Conservation (phyloP, 1,140 invertebrate genomes). For the Mycetomoellerius zeteki region DNA sequence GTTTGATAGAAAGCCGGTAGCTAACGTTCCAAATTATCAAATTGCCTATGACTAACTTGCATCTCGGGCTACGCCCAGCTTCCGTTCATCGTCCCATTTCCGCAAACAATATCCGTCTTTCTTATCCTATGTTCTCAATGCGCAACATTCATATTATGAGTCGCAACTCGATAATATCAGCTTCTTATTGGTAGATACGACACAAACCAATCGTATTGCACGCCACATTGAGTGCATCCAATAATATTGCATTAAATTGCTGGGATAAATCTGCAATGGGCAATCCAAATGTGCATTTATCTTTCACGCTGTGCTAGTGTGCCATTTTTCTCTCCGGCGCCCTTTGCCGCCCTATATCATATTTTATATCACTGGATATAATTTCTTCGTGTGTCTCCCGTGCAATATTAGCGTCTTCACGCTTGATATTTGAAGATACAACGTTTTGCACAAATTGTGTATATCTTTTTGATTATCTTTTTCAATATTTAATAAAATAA, state of each 20-base stretch:
- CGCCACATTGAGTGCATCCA: conserved; percentile 24
- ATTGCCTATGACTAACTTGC: conserved; percentile 27
- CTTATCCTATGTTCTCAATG: background rate
- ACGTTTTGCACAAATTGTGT: background rate
- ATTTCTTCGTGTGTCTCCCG: conserved; percentile 2
- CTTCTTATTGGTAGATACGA: background rate
- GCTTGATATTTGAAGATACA: background rate
- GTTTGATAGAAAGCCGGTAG: background rate
- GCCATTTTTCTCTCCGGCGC: conserved; percentile 32
- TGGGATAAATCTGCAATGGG: conserved; percentile 20
- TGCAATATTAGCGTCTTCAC: background rate
- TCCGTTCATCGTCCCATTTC: background rate
- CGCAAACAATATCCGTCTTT: conserved; percentile 16
- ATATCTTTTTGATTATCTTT: background rate
- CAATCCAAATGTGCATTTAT: conserved; percentile 53
- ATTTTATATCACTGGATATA: conserved; percentile 42
- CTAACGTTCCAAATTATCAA: conserved; percentile 24
- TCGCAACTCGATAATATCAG: background rate
- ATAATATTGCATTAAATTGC: conserved; percentile 53
- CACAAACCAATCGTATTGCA: conserved; percentile 26
- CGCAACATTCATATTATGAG: background rate
- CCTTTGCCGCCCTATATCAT: conserved; percentile 10
- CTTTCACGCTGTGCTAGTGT: conserved; percentile 28
- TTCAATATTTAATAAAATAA: background rate
- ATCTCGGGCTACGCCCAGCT: background rate